Evolutionary conservation across 1,140 invertebrate species (phyloP).

Genomic region (Hyles vespertilio): DNA sequence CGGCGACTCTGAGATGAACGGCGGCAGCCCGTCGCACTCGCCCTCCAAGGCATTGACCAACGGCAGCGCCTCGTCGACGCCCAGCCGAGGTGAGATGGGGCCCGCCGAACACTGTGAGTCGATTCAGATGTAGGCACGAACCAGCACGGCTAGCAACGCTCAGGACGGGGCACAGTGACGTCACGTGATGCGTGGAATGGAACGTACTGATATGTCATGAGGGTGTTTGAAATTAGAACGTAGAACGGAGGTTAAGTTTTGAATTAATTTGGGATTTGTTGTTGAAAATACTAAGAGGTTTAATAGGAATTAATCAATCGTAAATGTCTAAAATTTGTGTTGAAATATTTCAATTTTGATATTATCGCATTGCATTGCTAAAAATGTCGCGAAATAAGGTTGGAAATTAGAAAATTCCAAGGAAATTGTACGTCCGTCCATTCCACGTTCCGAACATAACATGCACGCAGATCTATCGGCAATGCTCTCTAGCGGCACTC

Average conservation of each 20-base stretch:
- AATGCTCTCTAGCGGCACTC: slow-evolving; percentile 3
- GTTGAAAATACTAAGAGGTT: too few relatives aligned
- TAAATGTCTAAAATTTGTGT: too few relatives aligned
- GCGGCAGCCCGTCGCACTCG: slow-evolving; percentile 46
- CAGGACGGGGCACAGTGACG: slow-evolving; percentile 5
- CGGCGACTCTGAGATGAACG: slow-evolving; percentile 54
- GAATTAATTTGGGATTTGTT: too few relatives aligned
- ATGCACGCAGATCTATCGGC: slow-evolving; percentile 11
- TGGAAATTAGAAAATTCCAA: not conserved
- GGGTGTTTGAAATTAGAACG: too few relatives aligned
- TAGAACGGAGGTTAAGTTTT: too few relatives aligned
- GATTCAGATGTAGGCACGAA: slow-evolving; percentile 62
- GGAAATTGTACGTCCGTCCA: slow-evolving; percentile 6
- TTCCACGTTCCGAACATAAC: slow-evolving; percentile 17
- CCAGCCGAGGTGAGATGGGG: slow-evolving; percentile 69
- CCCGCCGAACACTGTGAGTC: slow-evolving; percentile 65
- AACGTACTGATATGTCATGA: too few relatives aligned
- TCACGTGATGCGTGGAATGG: too few relatives aligned
- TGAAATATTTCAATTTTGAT: too few relatives aligned
- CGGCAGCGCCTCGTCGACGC: slow-evolving; percentile 59
- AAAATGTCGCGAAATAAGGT: not conserved
- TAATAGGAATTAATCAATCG: too few relatives aligned
- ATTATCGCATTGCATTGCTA: too few relatives aligned
- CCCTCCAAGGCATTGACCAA: slow-evolving; percentile 48
- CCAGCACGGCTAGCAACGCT: slow-evolving; percentile 35